Evolutionary conservation across 2,888 invertebrate genomes (phyloP).

Genomic region (Anodontia alba): DNA sequence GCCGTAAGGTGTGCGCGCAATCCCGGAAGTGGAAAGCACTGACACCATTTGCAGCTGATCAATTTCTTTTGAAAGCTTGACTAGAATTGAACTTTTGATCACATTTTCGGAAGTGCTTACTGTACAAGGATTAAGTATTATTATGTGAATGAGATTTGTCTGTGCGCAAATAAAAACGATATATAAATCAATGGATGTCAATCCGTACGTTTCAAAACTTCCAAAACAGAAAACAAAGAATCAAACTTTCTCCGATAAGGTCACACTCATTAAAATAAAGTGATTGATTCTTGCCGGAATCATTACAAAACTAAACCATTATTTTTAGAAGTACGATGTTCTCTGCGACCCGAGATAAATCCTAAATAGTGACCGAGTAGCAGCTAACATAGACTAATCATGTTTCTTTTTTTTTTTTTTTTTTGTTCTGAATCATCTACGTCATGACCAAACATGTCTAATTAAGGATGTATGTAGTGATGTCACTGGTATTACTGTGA

Average conservation of each 20-base stretch:
- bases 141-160: conserved; percentile 36
- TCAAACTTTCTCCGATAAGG: conserved; percentile 3
- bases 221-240: conserved; percentile 12
- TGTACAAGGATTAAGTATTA: conserved; percentile 57
- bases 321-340: not conserved
- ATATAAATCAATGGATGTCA: conserved; percentile 38
- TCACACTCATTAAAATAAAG: not conserved
- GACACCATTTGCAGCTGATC: conserved; percentile 62
- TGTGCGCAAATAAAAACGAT: conserved; percentile 24
- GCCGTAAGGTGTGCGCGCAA: conserved; percentile 50
- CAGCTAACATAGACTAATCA: no score
- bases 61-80: conserved; percentile 59
- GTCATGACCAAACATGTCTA: no score
- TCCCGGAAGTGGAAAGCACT: conserved; percentile 58
- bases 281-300: not conserved
- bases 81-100: conserved; percentile 50
- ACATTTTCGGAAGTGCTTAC: conserved; percentile 67
- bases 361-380: no score
- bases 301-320: not conserved
- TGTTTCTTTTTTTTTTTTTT: no score
- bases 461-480: no score
- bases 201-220: conserved; percentile 16
- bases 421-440: no score
- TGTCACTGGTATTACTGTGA: no score
- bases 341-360: not conserved